These are phyloP conservation scores for Amphilophus citrinellus DNA, from an alignment of 2,113 vertebrate species.

Conservation along the genomic window DNA sequence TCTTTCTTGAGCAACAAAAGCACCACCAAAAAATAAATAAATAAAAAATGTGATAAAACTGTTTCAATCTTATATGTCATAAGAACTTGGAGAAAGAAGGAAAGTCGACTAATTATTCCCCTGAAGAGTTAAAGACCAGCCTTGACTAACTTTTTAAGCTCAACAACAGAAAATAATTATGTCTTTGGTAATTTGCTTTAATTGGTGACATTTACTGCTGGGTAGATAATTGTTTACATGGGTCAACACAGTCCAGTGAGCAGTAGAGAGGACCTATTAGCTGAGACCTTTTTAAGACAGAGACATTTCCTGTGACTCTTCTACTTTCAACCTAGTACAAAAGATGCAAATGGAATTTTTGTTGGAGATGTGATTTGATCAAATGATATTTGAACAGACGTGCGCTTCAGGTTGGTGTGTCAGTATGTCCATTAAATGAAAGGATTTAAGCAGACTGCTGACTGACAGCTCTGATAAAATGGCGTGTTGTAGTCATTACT, in stretches of 20 bases:
- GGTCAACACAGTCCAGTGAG: background rate
- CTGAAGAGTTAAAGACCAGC: background rate
- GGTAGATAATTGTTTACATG: background rate
- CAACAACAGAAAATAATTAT: conserved; percentile 7
- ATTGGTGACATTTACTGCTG: conserved; percentile 31
- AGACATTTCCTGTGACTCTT: background rate
- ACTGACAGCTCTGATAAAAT: background rate
- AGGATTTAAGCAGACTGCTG: background rate
- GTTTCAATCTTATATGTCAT: background rate
- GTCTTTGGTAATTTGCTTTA: conserved; percentile 23
- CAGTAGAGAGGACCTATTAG: background rate
- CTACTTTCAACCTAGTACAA: background rate
- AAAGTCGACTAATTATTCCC: background rate
- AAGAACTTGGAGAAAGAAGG: background rate
- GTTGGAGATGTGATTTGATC: background rate
- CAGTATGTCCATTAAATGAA: background rate
- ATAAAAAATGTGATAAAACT: background rate
- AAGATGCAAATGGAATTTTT: background rate
- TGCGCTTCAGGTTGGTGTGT: background rate
- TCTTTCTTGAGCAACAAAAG: background rate
- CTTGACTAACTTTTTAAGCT: conserved; percentile 4
- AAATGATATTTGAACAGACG: no score
- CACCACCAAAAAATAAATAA: no score
- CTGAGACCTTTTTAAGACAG: background rate
- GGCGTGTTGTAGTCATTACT: background rate